phyloP scores from a whole-genome alignment of 2,113 vertebrate species.

The Takifugu flavidus region DNA sequence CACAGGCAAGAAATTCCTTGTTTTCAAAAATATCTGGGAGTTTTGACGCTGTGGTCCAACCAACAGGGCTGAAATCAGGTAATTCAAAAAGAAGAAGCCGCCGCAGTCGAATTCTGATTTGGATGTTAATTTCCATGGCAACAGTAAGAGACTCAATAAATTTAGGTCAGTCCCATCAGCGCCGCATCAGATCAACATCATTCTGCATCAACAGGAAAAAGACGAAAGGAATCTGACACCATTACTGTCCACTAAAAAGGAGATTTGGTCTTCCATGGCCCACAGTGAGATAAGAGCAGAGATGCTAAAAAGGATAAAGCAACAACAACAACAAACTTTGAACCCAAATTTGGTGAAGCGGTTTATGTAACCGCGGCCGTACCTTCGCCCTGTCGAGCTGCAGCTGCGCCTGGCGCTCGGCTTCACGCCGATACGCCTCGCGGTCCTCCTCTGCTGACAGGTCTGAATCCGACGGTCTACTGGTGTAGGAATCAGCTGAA shows the following conservation, averaged over 20 bases:
- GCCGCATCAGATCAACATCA: background rate
- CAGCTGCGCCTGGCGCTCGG: slow-evolving; percentile 93
- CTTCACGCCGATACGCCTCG: slow-evolving; percentile 92
- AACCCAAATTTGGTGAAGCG: background rate
- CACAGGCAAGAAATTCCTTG: too few species aligned
- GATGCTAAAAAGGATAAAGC: too few species aligned
- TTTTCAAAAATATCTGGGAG: too few species aligned
- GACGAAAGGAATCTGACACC: too few species aligned
- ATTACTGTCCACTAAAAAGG: too few species aligned
- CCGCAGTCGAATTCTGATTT: background rate
- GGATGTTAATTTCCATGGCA: background rate
- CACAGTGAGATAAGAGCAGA: too few species aligned
- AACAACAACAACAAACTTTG: background rate
- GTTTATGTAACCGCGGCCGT: background rate
- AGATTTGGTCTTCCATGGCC: too few species aligned
- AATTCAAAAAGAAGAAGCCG: too few species aligned
- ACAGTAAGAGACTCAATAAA: background rate
- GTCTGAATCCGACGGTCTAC: slow-evolving; percentile 96
- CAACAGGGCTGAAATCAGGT: too few species aligned
- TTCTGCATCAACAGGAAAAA: too few species aligned
- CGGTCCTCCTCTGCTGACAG: slow-evolving; percentile 96
- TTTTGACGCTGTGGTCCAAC: too few species aligned
- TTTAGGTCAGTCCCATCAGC: background rate
- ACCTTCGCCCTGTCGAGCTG: slow-evolving; percentile 97
- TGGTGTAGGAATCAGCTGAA: slow-evolving; percentile 96